Evolutionary conservation across 2,113 vertebrate genomes (phyloP), one percentile per base, ranked within the genome.

Genomic region (Coturnix japonica): DNA sequence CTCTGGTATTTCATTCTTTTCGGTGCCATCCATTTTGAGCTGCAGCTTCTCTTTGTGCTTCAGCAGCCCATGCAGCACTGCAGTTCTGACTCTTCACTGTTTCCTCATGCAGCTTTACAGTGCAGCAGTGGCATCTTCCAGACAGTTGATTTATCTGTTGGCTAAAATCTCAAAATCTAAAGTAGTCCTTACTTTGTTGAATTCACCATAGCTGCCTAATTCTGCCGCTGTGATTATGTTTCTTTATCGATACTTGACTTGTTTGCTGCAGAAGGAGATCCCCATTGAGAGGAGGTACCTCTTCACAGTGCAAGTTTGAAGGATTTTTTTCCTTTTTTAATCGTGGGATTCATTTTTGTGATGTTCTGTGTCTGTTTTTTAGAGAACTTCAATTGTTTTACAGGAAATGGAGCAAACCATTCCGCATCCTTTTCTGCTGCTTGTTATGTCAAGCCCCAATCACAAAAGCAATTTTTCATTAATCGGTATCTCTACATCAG

Each of bases 21-120:
- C 30, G 5, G 4, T 56, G 79, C 72, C 92, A 87, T 96, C 94
- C 95, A 96, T 96, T 94, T 96, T 96, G 91, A 94, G 89, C 84
- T 92, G 87, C 81, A 83, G 94, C 87, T 89, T 87, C n/a, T 51
- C 86, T 95, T 96, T 93, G 74, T 96, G 89, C 69, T 85, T 77
- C 72, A 74, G 72, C 89, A 92, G 89, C 81, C 43, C 5, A 4
- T 80, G 72, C 91, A 91, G 92, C 79, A 37, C 75, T 92, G 92
- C 91, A 87, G 71, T 60, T 91, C 86, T 47, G 70, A 87, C 82
- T 95, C 79, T 76, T 81, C 57, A n/a, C 82, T 69, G 41, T 81
- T 91, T 89, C 47, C 57, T 73, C 66, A 35, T 82, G 78, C 84
- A 80, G 81, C n/a, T 85, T 91, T 91, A 80, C 86, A 64, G 57